A percentile compares a stretch with the other conserved stretches of the same genome.
Evolutionary conservation across 1,140 invertebrate species (phyloP).

Genomic region (Zophobas atratus): DNA sequence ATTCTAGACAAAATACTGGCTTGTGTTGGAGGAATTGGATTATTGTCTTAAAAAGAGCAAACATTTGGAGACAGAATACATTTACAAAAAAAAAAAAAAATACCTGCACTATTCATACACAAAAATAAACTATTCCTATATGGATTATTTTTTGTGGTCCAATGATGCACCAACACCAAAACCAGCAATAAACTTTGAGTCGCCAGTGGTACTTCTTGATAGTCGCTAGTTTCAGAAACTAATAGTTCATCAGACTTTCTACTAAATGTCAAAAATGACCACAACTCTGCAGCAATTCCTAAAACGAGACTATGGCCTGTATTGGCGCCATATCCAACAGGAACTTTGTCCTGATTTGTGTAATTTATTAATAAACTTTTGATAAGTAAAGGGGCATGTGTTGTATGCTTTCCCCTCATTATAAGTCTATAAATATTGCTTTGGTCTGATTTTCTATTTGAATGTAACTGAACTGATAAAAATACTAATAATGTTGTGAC

Average conservation of each 20-base stretch:
- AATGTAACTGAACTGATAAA: slow-evolving; percentile 91
- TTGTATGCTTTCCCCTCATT: slow-evolving; percentile 81
- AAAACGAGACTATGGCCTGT: slow-evolving; percentile 86
- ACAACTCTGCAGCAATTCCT: slow-evolving; percentile 85
- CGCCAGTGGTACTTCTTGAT: slow-evolving; percentile 80
- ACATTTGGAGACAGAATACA: slow-evolving; percentile 51
- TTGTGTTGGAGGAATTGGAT: slow-evolving; percentile 69
- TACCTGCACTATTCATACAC: slow-evolving; percentile 82
- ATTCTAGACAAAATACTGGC: slow-evolving; percentile 80
- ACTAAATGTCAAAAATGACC: slow-evolving; percentile 77
- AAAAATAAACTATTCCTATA: slow-evolving; percentile 89
- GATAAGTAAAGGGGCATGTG: slow-evolving; percentile 82
- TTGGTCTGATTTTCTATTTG: slow-evolving; percentile 76
- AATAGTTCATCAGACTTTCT: slow-evolving; percentile 65
- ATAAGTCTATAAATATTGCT: slow-evolving; percentile 76
- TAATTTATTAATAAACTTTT: slow-evolving; percentile 86
- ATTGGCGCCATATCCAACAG: slow-evolving; percentile 75
- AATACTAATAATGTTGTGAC: slow-evolving; percentile 90
- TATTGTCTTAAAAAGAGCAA: slow-evolving; percentile 67
- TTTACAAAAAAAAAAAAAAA: slow-evolving; percentile 43
- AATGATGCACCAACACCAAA: slow-evolving; percentile 93
- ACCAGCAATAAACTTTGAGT: slow-evolving; percentile 91
- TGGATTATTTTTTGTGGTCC: slow-evolving; percentile 83
- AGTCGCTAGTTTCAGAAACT: slow-evolving; percentile 65
- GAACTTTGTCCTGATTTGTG: slow-evolving; percentile 82